Base-by-base conservation (phyloP, 2,113 vertebrate genomes). In the Sinocyclocheilus rhinocerous region DNA sequence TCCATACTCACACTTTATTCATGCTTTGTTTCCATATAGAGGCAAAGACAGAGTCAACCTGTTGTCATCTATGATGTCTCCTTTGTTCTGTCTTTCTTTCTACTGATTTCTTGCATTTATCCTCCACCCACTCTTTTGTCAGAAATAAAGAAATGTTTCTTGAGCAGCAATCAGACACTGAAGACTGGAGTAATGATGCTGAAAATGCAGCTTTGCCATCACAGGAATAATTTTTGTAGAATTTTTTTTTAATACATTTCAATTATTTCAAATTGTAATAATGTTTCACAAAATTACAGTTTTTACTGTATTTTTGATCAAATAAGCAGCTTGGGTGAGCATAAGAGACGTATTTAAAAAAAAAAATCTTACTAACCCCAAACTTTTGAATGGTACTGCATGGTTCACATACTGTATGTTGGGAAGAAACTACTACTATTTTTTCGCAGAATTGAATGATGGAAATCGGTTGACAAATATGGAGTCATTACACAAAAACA, bases 21-120 rank as follows among this genome's bases (percentile, higher is more conserved):
- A 33, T 29, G 26, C 63, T 67, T 83, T 77, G 4, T 33, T 57
- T 78, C 15, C 9, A 22, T 78, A 3, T 22, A 78, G 18, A 78
- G 18, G 52, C 12, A 77, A 33, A 33, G 15, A 55, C 26, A 78
- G n/a, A 9, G 42, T 18, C n/a, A 42, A 81, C 59, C 42, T 50
- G 15, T 81, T 81, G 59, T 70, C 48, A 72, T 55, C 42, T 42
- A 6, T 42, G 42, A 42, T 42, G 42, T 42, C 78, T 45, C n/a
- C 15, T 45, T 22, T n/a, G 22, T n/a, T n/a, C 57, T n/a, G 57
- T 61, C 57, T n/a, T 52, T 70, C 69, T 76, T 9, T 39, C 20
- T 78, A 18, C 22, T 16, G 22, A 8, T 82, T 36, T 83, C 20
- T 84, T 24, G 22, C 7, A 18, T 57, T n/a, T 84, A 67, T 76